A percentile compares a stretch with the other conserved stretches of the same genome.
phyloP scores from a whole-genome alignment of 2,113 vertebrate genomes.

The Cynoglossus semilaevis region DNA sequence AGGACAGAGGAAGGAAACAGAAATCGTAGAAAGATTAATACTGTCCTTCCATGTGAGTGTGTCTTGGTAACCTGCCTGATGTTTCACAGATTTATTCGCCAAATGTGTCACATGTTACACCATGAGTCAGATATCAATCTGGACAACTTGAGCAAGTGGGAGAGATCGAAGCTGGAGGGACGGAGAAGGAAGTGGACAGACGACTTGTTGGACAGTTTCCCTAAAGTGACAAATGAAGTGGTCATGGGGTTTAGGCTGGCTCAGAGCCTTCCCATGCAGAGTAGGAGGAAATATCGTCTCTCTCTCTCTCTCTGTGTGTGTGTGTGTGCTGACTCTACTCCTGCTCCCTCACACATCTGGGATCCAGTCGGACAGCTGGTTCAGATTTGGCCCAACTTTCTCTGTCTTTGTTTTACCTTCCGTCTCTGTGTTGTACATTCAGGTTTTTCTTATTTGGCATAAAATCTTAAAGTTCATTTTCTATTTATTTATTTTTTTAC shows the following conservation, averaged over 20 bases:
- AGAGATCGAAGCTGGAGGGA: slow-evolving; percentile 4
- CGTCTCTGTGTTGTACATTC: slow-evolving; percentile 13
- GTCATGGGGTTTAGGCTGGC: slow-evolving; percentile 26
- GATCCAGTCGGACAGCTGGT: slow-evolving; percentile 58
- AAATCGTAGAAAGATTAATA: slow-evolving; percentile 17
- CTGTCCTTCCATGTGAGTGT: neutral
- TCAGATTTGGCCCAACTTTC: slow-evolving; percentile 51
- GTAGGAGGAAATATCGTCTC: slow-evolving; percentile 9
- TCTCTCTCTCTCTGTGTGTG: slow-evolving; percentile 9
- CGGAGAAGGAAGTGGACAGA: slow-evolving; percentile 20
- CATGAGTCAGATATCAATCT: slow-evolving; percentile 4
- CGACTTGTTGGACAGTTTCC: slow-evolving; percentile 23
- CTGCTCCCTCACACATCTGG: slow-evolving; percentile 49
- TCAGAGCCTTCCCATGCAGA: slow-evolving; percentile 9
- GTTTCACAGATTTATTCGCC: slow-evolving; percentile 11
- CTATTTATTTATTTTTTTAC: neutral
- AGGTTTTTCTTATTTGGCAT: slow-evolving; percentile 17
- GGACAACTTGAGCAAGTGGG: slow-evolving; percentile 4
- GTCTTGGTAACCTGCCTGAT: slow-evolving; percentile 17
- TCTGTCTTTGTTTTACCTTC: slow-evolving; percentile 33
- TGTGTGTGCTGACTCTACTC: slow-evolving; percentile 21
- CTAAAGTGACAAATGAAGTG: slow-evolving; percentile 48
- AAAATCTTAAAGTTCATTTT: slow-evolving; percentile 15
- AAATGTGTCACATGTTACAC: slow-evolving; percentile 1
- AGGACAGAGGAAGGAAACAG: neutral